Evolutionary conservation across 1,140 invertebrate genomes (phyloP), one percentile per base, ranked within the genome.

Genomic region (Glossosoma conforme): DNA sequence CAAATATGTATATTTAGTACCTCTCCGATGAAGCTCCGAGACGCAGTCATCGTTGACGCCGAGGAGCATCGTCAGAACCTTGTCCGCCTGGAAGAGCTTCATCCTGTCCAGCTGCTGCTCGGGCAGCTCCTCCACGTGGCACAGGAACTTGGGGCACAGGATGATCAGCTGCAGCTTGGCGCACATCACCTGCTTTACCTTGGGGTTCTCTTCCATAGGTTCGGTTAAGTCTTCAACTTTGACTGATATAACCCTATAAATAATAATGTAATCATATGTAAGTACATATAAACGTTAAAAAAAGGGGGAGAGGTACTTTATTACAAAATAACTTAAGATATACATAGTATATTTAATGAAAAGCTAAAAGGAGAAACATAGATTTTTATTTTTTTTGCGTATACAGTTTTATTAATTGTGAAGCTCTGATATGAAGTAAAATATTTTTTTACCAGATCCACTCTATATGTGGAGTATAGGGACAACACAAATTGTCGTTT

Each of bases 101-200:
- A 82, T 77, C 2, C 86, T 65, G 25, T 74, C 72, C 0, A 68
- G 56, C 22, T 77, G 70, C 15, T 80, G 76, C 38, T 69, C 74
- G 18, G 76, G 68, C 36, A 78, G 61, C 22, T 77, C 79, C 10
- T 76, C 64, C 11, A 85, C 70, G 24, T 81, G 77, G 2, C 81
- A 76, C 42, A 88, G 63, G 18, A 91, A 74, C 9, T 77, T 74
- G 0, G 89, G 88, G 62, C 88, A 91, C 4, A 91, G 61, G 5
- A 92, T 83, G 4, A 91, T 75, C 30, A 92, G 82, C 64, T 90
- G 87, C 6, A 90, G 66, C 44, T 85, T 82, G 3, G 85, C 76
- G 56, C 76, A 75, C 38, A 77, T 65, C 38, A 86, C 69, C 60
- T 77, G 76, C n/a, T 83, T 76, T 18, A 79, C 59, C 56, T 77